phyloP scores from a whole-genome alignment of 2,113 vertebrate genomes.

The Lophochroa leadbeateri region DNA sequence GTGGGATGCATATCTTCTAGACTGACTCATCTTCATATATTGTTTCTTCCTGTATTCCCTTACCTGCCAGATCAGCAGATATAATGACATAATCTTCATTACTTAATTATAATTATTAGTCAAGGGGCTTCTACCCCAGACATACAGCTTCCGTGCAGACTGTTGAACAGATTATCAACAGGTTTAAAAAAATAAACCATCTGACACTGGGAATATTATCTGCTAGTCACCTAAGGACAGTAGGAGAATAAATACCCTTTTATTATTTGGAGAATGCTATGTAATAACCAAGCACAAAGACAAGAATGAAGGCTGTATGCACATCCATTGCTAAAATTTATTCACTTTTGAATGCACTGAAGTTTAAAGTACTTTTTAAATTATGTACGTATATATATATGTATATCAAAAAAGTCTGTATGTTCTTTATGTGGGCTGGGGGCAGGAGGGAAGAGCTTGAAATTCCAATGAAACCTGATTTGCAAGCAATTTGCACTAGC shows the following conservation, averaged over 20 bases:
- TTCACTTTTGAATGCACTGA: neutral
- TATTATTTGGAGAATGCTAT: neutral
- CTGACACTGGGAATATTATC: neutral
- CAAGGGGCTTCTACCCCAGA: conserved; percentile 10
- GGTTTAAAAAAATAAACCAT: conserved; percentile 8
- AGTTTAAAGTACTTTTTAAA: neutral
- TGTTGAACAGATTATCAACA: neutral
- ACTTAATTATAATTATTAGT: conserved; percentile 52
- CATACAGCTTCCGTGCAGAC: neutral
- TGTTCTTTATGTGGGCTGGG: neutral
- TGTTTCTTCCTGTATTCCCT: conserved; percentile 28
- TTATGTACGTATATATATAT: neutral
- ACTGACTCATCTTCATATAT: conserved; percentile 28
- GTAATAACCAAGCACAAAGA: neutral
- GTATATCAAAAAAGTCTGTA: neutral
- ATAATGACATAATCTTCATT: conserved; percentile 39
- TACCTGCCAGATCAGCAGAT: conserved; percentile 44
- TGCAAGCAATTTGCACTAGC: neutral
- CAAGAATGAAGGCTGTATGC: neutral
- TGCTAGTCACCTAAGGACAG: neutral
- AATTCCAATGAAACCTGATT: neutral
- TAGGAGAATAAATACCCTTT: neutral
- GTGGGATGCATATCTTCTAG: conserved; percentile 4
- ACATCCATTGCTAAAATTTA: neutral
- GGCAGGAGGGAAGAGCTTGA: neutral